Conservation (phyloP, 1,140 invertebrate species). For the Drosophila azteca region DNA sequence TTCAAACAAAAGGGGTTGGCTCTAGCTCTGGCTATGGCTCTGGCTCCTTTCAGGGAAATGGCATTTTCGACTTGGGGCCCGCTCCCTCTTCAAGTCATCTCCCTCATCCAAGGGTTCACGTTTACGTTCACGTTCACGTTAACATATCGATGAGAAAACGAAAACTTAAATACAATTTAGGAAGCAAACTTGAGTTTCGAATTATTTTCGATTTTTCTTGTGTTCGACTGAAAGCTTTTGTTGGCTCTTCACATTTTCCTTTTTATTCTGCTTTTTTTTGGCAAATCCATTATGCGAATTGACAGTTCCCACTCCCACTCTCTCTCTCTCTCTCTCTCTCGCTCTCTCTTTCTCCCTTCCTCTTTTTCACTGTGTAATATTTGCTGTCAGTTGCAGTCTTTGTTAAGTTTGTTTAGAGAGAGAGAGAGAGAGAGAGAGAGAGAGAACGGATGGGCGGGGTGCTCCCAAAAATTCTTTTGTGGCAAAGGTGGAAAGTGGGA, state of each 20-base stretch:
- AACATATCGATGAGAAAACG: slow-evolving; percentile 55
- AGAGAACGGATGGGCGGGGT: slow-evolving; percentile 10
- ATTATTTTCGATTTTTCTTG: slow-evolving; percentile 57
- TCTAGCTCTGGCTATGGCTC: not conserved
- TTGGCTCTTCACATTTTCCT: slow-evolving; percentile 66
- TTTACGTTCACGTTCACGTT: slow-evolving; percentile 27
- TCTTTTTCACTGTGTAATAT: slow-evolving; percentile 55
- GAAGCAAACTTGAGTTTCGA: slow-evolving; percentile 58
- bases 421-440: not conserved
- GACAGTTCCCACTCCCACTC: no score
- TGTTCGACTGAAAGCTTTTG: slow-evolving; percentile 63
- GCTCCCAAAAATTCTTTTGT: slow-evolving; percentile 43
- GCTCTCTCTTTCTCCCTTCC: slow-evolving; percentile 22
- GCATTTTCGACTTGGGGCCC: no score
- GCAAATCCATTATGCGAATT: slow-evolving; percentile 83
- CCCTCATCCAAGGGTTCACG: slow-evolving; percentile 19
- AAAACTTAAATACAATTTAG: slow-evolving; percentile 50
- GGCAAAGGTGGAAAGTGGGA: slow-evolving; percentile 26
- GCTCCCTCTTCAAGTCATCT: not conserved
- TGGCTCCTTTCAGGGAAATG: not conserved
- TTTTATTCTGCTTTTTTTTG: slow-evolving; percentile 62
- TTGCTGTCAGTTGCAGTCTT: slow-evolving; percentile 82
- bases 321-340: slow-evolving; percentile 23
- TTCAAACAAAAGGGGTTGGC: slow-evolving; percentile 25
- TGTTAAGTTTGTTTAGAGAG: slow-evolving; percentile 61